Conservation (phyloP, 2,113 vertebrate genomes). For the Esox niger region DNA sequence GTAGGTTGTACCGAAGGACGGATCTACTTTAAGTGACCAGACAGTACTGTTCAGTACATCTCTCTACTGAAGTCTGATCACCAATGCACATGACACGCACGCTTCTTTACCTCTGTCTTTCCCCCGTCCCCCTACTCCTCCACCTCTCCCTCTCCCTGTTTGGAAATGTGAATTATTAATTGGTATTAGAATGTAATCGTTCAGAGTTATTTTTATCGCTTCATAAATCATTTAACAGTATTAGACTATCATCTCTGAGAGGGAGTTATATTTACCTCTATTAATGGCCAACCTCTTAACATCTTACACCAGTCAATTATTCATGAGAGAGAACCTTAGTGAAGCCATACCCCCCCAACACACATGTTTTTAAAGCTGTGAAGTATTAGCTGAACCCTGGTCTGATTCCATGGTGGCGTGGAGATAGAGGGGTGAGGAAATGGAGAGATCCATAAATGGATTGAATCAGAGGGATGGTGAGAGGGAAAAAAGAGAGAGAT, state of each 20-base stretch:
- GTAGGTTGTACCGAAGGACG: not conserved
- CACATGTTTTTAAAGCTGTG: not conserved
- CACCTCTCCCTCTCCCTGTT: conserved; percentile 37
- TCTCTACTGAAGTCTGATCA: not conserved
- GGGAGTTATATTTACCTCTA: conserved; percentile 74
- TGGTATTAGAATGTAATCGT: conserved; percentile 62
- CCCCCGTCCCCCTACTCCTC: conserved; percentile 15
- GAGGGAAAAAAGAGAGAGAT: conserved; percentile 18
- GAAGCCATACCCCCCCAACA: conserved; percentile 22
- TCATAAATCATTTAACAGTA: conserved; percentile 72
- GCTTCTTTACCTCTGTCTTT: not conserved
- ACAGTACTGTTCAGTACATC: not conserved
- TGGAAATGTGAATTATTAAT: conserved; percentile 70
- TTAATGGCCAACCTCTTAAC: conserved; percentile 62
- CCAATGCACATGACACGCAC: not conserved
- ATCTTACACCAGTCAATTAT: conserved; percentile 70
- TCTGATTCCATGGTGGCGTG: conserved; percentile 36
- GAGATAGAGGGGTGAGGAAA: conserved; percentile 39
- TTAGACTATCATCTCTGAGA: conserved; percentile 70
- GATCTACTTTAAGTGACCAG: not conserved
- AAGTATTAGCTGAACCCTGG: no score
- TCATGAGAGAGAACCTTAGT: conserved; percentile 56
- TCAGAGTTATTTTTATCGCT: conserved; percentile 71
- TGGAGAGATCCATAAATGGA: conserved; percentile 54
- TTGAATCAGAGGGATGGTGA: conserved; percentile 30